Percentiles rank a stretch among this genome's conserved stretches.
Evolutionary conservation across 2,797 vertebrate genomes (phyloP).

Genomic region (Calcarius lapponicus): DNA sequence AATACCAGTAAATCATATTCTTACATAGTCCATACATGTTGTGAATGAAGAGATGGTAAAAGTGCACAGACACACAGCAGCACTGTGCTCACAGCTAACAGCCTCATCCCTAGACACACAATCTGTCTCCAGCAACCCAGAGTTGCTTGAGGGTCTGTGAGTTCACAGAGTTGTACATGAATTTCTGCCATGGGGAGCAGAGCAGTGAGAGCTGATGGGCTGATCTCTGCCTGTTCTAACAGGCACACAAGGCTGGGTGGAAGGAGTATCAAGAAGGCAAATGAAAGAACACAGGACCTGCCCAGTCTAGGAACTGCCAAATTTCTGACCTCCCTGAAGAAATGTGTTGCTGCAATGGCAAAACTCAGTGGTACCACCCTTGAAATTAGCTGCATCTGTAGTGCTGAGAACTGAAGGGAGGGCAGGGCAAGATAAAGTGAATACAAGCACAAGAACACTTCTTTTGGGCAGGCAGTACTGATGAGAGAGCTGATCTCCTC

Average conservation of each 20-base stretch:
- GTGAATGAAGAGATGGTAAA: not conserved
- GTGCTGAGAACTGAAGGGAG: not conserved
- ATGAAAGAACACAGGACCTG: not conserved
- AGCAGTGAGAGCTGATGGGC: not conserved
- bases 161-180: not conserved
- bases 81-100: not conserved
- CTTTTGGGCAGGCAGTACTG: not conserved
- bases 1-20: not conserved
- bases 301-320: not conserved
- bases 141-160: not conserved
- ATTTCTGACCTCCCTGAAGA: constrained; percentile 48
- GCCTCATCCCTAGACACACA: not conserved
- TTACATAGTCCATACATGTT: not conserved
- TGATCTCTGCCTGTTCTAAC: constrained; percentile 21
- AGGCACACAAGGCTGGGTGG: not conserved
- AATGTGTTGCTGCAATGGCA: not conserved
- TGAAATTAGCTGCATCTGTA: not conserved
- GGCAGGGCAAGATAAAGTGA: not conserved
- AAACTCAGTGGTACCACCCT: not conserved
- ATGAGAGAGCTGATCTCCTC: constrained; percentile 20
- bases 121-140: not conserved
- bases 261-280: not conserved
- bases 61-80: not conserved
- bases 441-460: not conserved
- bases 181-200: not conserved